Base-by-base conservation (phyloP, 1,140 invertebrate species). In the Drosophila prosaltans region DNA sequence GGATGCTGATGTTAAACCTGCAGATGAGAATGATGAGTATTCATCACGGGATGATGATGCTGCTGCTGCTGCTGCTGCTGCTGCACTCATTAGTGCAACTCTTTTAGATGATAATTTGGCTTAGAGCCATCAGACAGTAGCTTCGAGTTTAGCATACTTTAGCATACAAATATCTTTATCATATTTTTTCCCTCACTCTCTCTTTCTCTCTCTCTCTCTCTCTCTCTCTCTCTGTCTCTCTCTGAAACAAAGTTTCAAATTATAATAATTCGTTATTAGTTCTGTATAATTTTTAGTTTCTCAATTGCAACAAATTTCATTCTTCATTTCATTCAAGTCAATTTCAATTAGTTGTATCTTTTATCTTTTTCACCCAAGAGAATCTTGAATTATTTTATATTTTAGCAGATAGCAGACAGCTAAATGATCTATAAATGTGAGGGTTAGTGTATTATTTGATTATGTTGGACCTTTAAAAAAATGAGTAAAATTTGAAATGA, bases 61-160 rank as follows among this genome's bases (percentile, higher is more conserved):
- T 39, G 57, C n/a, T 51, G 40, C 66, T 77, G 74, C 64, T 71
- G 64, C 58, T 57, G 75, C 74, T 67, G 60, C 66, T 30, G 72
- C 55, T 75, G 67, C 69, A 70, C 83, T 88, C 82, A 88, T 88
- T 86, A 86, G 67, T 59, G 64, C 40, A 60, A 2, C 72, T 80
- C 72, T 86, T 86, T 77, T 88, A 51, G 80, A 86, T 86, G 80
- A 82, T 80, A 83, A 88, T 86, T 88, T 68, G 74, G 65, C 76
- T 69, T 72, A 67, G 40, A 73, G 74, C 70, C 57, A 61, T 51
- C 16, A 32, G 48, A 40, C 39, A 36, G 21, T 65, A 65, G 61
- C 39, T 60, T 62, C 55, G 51, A 71, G 45, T 51, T 51, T 51
- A 51, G 45, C 45, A 51, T 51, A 51, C 45, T 48, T 48, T 48